Percentiles rank a stretch among this genome's conserved stretches.
These are phyloP conservation scores for Dipodomys ordii DNA, from an alignment of 2,113 vertebrate genomes.

Conservation along the genomic window DNA sequence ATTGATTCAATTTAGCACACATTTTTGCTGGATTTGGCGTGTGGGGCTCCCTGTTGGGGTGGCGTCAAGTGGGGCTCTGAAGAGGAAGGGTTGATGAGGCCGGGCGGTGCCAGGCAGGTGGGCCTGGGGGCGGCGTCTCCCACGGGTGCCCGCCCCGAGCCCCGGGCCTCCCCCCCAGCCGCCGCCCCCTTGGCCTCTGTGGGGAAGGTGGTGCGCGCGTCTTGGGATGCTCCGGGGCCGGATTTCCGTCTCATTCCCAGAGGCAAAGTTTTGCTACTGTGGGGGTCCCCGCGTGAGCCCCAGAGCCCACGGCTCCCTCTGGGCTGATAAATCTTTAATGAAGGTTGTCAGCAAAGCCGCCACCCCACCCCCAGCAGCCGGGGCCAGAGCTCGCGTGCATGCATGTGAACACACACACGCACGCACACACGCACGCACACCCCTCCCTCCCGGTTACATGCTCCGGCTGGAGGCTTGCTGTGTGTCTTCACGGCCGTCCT, in stretches of 20 bases:
- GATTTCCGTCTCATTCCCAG: slow-evolving; percentile 71
- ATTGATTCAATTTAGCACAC: slow-evolving; percentile 94
- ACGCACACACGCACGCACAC: background rate
- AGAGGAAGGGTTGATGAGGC: slow-evolving; percentile 83
- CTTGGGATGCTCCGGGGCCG: slow-evolving; percentile 3
- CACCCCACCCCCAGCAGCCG: background rate
- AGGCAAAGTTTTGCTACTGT: slow-evolving; percentile 62
- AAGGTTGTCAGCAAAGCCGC: background rate
- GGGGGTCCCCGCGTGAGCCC: slow-evolving; percentile 31
- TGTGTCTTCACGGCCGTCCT: background rate
- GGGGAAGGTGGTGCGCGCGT: slow-evolving; percentile 17
- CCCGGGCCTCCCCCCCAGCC: background rate
- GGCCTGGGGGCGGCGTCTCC: background rate
- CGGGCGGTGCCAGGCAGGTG: slow-evolving; percentile 74
- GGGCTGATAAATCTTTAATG: slow-evolving; percentile 66
- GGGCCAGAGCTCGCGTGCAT: background rate
- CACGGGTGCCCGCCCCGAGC: background rate
- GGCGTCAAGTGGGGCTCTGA: slow-evolving; percentile 82
- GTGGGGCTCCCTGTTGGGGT: slow-evolving; percentile 86
- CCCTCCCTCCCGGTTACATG: background rate
- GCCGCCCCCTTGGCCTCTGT: background rate
- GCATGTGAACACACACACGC: background rate
- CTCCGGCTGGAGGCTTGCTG: background rate
- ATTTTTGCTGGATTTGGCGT: slow-evolving; percentile 89
- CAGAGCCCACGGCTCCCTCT: slow-evolving; percentile 57